Base-by-base conservation (phyloP, 53 echinoderm and acorn worm species). In the Mesocentrotus franciscanus region DNA sequence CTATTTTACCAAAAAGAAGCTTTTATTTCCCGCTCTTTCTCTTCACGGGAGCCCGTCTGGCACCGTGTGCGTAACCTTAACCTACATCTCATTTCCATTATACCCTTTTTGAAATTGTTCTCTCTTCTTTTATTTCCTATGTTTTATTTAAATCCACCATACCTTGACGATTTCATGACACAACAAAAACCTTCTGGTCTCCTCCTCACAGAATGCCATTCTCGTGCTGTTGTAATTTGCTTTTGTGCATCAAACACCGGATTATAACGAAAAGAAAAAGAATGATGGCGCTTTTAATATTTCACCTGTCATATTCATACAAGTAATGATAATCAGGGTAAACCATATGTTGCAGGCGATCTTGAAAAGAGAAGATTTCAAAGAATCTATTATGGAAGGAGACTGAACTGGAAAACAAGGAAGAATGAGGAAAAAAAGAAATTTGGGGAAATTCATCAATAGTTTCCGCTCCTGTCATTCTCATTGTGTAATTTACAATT, bases 21-120 rank as follows among this genome's bases (percentile, higher is more conserved):
- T 58, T 87, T 87, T 58, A 87, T 87, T 87, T 91, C 91, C 91
- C 91, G 91, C 91, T 66, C 91, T 91, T 91, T 91, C 30, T 62
- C 27, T 87, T 58, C 87, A 87, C 87, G 58, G 87, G 87, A 87
- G 87, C 20, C 87, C 34, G 87, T 87, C 87, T 87, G 87, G 87
- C 58, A 42, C 20, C 56, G 26, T 56, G 87, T 58, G 27, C 15
- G 26, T 57, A 87, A 87, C 87, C 87, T 87, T 87, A 87, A 87
- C 87, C 87, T 58, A 87, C 58, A 27, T 58, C 13, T 57, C n/a
- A 58, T 9, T 39, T 58, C 57, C 27, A 87, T 57, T 87, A 58
- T 87, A 8, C 59, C 12, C 9, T 87, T 27, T 58, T 27, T 15
- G n/a, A n/a, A n/a, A n/a, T 22, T 85, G 16, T 22, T 56, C 22